Evolutionary conservation across 2,113 vertebrate species (phyloP), one percentile per base, ranked within the genome.

Genomic region (Ranitomeya imitator): DNA sequence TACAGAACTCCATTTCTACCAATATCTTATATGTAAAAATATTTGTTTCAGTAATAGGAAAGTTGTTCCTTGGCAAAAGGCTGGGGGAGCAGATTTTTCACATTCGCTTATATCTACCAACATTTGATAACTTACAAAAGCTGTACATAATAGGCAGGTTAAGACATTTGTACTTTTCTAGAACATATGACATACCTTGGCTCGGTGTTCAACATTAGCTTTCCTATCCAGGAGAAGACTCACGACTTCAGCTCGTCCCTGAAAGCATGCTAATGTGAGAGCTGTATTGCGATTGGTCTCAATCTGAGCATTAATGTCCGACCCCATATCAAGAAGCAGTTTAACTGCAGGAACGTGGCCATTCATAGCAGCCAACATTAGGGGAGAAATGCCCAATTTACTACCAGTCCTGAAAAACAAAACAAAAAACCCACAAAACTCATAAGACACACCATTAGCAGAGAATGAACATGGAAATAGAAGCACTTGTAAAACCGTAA

Each of bases 321-420:
- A 99, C 84, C 98, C 98, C 98, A 99, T 99, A 90, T 99, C 98
- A 55, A 99, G 95, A 90, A 99, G 90, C 91, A 99, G 93, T 92
- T 99, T 99, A 91, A 99, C 98, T 6, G 98, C 98, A 61, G 98
- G 98, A 26, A 99, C 98, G 0, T 99, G 98, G 77, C 98, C 98
- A 23, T 99, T 99, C 98, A 99, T 99, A 51, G 98, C 98, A 90
- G 98, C 98, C 94, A 99, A 93, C 98, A 99, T 99, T 92, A 99
- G 93, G 67, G 98, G 98, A 91, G 98, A 99, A 94, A 99, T 99
- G 69, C 98, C 98, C 15, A 99, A 93, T 93, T 99, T 99, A 89
- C 98, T 99, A 90, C 98, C 98, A 63, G 98, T 99, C 95, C 98
- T 99, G 89, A n/a, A 88, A 92, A 78, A 90, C 37, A 45, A 89